A percentile compares a stretch with the other conserved stretches of the same genome.
These are phyloP conservation scores for Tor tambroides DNA, from an alignment of 2,113 vertebrate species.

Conservation along the genomic window DNA sequence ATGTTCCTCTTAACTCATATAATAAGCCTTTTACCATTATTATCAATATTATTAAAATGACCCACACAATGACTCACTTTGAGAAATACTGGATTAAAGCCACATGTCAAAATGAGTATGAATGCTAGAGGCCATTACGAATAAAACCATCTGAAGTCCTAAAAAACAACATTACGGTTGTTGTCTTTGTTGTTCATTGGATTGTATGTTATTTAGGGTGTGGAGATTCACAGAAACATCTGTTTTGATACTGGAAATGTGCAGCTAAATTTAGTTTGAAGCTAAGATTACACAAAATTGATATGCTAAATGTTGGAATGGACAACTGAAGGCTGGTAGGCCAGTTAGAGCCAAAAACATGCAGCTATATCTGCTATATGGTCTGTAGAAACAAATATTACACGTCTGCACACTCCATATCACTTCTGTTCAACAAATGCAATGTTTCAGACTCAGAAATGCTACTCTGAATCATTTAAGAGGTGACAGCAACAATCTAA, in stretches of 20 bases:
- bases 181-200: background rate
- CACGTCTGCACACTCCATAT: background rate
- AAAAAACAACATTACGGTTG: constrained; percentile 9
- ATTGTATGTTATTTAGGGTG: background rate
- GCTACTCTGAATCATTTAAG: background rate
- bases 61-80: background rate
- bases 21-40: background rate
- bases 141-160: background rate
- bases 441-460: background rate
- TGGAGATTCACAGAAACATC: background rate
- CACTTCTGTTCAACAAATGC: too few species aligned
- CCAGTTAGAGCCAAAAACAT: background rate
- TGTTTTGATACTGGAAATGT: background rate
- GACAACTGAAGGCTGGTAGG: background rate
- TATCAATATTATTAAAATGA: background rate
- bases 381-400: background rate
- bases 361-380: background rate
- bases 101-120: background rate
- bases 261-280: background rate
- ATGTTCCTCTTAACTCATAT: background rate
- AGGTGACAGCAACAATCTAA: background rate
- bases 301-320: background rate
- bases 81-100: background rate
- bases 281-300: background rate
- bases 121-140: background rate